phyloP scores from a whole-genome alignment of 2,797 vertebrate genomes.

The Erithacus rubecula region DNA sequence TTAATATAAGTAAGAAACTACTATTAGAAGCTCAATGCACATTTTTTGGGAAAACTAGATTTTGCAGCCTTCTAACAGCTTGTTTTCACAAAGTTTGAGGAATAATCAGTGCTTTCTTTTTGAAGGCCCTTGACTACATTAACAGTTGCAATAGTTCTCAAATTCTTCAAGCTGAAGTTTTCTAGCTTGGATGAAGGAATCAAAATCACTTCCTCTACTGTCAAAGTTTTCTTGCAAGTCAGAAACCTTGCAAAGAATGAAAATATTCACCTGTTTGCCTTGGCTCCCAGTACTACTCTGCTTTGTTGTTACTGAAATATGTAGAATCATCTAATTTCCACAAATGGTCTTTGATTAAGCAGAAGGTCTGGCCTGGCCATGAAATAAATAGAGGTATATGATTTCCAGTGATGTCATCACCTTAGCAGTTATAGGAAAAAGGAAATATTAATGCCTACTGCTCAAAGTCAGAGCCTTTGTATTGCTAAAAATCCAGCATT shows the following conservation, averaged over 20 bases:
- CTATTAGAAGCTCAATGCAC: not conserved
- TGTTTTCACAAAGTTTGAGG: not conserved
- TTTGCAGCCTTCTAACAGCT: not conserved
- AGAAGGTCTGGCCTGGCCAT: not conserved
- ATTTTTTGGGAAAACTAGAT: not conserved
- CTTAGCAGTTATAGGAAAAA: not conserved
- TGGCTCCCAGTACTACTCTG: not conserved
- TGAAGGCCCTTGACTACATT: not conserved
- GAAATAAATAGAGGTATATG: not conserved
- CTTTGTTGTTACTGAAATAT: not conserved
- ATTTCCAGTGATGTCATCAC: not conserved
- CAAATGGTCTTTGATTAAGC: not conserved
- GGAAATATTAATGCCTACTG: not conserved
- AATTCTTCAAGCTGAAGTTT: not conserved
- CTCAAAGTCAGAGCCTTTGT: not conserved
- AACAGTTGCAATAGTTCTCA: not conserved
- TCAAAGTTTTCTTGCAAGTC: not conserved
- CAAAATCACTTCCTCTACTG: not conserved
- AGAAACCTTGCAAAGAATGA: not conserved
- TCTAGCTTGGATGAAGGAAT: not conserved
- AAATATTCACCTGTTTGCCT: not conserved
- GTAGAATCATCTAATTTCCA: not conserved
- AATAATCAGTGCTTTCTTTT: not conserved
- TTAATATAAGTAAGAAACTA: not conserved
- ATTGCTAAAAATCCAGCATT: not conserved